phyloP scores from a whole-genome alignment of 2,797 vertebrate genomes.

The Toxotes lorentzi region DNA sequence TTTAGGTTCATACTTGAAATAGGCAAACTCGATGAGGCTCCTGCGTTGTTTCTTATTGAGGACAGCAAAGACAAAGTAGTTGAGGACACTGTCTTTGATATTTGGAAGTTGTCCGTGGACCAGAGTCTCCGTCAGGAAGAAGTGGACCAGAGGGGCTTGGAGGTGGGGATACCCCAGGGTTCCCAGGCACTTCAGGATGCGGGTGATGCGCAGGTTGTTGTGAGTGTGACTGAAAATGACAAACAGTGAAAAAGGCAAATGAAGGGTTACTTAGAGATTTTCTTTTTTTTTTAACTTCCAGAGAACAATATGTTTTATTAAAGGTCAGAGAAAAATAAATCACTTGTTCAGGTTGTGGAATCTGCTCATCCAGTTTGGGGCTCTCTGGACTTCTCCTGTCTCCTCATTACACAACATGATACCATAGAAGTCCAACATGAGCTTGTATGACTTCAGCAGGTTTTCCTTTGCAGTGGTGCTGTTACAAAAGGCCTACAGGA shows the following conservation, averaged over 20 bases:
- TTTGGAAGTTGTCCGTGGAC: conserved; percentile 68
- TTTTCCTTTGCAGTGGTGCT: conserved; percentile 73
- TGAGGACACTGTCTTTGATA: conserved; percentile 90
- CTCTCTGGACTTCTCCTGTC: conserved; percentile 84
- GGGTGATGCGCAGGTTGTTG: conserved; percentile 95
- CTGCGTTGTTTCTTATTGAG: conserved; percentile 83
- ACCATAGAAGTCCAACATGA: conserved; percentile 97
- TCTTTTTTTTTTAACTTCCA: not conserved
- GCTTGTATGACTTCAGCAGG: conserved; percentile 88
- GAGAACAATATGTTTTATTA: not conserved
- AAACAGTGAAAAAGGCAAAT: not conserved
- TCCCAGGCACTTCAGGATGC: conserved; percentile 95
- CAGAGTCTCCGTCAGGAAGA: conserved; percentile 93
- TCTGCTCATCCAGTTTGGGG: conserved; percentile 83
- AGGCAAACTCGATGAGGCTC: conserved; percentile 88
- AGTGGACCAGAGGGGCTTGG: conserved; percentile 90
- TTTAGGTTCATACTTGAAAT: conserved; percentile 77
- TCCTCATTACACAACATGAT: conserved; percentile 77
- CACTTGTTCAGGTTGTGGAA: conserved; percentile 91
- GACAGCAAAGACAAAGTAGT: conserved; percentile 93
- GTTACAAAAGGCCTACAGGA: conserved; percentile 82
- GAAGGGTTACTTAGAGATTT: accelerated
- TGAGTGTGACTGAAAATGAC: conserved; percentile 85
- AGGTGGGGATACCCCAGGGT: conserved; percentile 88
- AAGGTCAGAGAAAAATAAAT: conserved; percentile 52